A percentile compares a stretch with the other conserved stretches of the same genome.
These are phyloP conservation scores for Panulirus ornatus DNA, from an alignment of 1,140 invertebrate genomes.

Conservation along the genomic window DNA sequence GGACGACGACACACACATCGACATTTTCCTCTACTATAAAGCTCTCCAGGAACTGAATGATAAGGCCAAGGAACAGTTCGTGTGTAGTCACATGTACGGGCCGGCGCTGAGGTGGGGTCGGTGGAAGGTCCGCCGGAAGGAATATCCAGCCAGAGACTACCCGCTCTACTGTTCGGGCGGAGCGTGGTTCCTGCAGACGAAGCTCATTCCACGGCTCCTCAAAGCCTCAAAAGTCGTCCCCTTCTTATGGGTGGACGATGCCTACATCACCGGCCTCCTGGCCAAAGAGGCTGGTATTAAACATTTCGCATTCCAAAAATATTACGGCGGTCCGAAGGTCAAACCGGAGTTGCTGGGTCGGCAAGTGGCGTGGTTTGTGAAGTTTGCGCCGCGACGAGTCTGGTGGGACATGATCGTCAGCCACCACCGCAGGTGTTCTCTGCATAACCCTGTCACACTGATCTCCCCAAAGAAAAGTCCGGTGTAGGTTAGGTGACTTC, in stretches of 20 bases:
- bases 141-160: slow-evolving; percentile 19
- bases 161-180: slow-evolving; percentile 43
- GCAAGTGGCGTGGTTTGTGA: not conserved
- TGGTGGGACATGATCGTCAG: not conserved
- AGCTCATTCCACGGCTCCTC: slow-evolving; percentile 2
- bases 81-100: slow-evolving; percentile 35
- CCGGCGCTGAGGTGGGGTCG: slow-evolving; percentile 22
- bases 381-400: not conserved
- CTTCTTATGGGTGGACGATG: slow-evolving; percentile 58
- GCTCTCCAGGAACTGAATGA: not conserved
- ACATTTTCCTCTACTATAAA: slow-evolving; percentile 51
- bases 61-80: not conserved
- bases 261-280: slow-evolving; percentile 47
- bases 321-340: slow-evolving; percentile 17
- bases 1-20: slow-evolving; percentile 50
- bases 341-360: not conserved
- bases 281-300: slow-evolving; percentile 21
- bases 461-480: not conserved
- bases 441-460: not conserved
- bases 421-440: not conserved
- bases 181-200: slow-evolving; percentile 47
- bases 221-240: slow-evolving; percentile 46
- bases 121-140: slow-evolving; percentile 31
- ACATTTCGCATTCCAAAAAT: slow-evolving; percentile 25
- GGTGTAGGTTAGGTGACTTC: too few species aligned